phyloP scores from a whole-genome alignment of 2,888 invertebrate genomes.

The Philopedon plagiatum region DNA sequence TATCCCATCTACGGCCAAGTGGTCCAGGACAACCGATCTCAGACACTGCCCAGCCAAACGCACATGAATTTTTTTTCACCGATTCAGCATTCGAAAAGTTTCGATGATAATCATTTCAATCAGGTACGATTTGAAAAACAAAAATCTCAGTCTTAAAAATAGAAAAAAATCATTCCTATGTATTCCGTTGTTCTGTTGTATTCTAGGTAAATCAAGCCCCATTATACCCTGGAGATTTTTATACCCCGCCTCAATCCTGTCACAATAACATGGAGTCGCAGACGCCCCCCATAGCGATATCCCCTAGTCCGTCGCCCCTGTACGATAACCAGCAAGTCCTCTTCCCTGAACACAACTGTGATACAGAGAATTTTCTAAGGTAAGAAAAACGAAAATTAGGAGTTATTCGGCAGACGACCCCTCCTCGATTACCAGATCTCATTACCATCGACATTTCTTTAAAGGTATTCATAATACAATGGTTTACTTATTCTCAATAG shows the following conservation, averaged over 20 bases:
- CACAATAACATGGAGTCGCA: conserved; percentile 37
- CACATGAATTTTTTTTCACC: conserved; percentile 58
- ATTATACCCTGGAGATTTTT: conserved; percentile 52
- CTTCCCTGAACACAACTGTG: conserved; percentile 28
- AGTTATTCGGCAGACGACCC: background rate
- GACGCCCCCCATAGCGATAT: conserved; percentile 42
- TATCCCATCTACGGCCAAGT: conserved; percentile 62
- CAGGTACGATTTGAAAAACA: conserved; percentile 52
- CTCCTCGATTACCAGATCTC: background rate
- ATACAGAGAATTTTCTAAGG: conserved; percentile 44
- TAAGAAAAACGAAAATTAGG: conserved; percentile 11
- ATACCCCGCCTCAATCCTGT: conserved; percentile 38
- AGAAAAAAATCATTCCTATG: background rate
- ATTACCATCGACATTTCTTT: too few relatives aligned
- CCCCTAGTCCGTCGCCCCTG: conserved; percentile 43
- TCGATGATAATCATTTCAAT: conserved; percentile 61
- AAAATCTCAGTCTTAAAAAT: too few relatives aligned
- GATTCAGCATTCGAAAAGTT: conserved; percentile 62
- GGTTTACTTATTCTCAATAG: conserved; percentile 27
- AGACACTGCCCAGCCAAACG: conserved; percentile 55
- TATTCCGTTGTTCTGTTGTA: background rate
- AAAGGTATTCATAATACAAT: too few relatives aligned
- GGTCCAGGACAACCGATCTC: conserved; percentile 54
- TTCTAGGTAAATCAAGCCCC: conserved; percentile 41
- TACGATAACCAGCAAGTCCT: conserved; percentile 46